Evolutionary conservation across 2,113 vertebrate species (phyloP), one percentile per base, ranked within the genome.

Genomic region (Rhombomys opimus): DNA sequence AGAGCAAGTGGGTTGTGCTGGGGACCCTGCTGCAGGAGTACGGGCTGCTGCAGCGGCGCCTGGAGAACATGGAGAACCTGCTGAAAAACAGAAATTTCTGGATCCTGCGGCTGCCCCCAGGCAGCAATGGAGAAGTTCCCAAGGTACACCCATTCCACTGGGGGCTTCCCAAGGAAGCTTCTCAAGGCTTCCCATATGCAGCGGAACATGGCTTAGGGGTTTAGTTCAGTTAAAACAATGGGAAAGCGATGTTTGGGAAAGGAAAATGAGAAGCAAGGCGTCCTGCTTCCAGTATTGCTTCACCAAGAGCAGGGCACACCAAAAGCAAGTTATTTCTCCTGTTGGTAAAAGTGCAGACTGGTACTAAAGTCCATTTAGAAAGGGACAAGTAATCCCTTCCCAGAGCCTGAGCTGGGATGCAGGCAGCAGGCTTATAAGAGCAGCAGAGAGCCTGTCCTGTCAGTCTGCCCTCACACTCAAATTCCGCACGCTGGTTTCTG

Each of bases 71-170:
- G 97, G 98, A 99, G 98, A 98, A 98, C 86, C 96, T 99, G 38
- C 98, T 99, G 1, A 98, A 98, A 91, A 99, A 99, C 97, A 97
- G 98, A 87, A 99, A 99, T 7, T 99, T 98, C 95, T 99, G 98
- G 98, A 98, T 99, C 89, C 95, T 98, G 90, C 97, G 98, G 8
- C 97, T 98, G 54, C 98, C 98, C 5, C 98, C 98, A 0, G 0
- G 76, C 59, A 95, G 97, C 80, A 82, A 94, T 0, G 98, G 98
- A 0, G 98, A 98, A 68, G 82, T 98, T 14, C 98, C 98, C 93
- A 98, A 98, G 98, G 98, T 98, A 97, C 95, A 0, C 0, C 75
- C 0, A 0, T 59, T 70, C 86, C 87, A n/a, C 0, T 59, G 2
- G 46, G 93, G 95, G 70, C 46, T 70, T 91, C 90, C 81, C n/a